Evolutionary conservation across 2,888 invertebrate genomes (phyloP).

Genomic region (Athripsodes cinereus): DNA sequence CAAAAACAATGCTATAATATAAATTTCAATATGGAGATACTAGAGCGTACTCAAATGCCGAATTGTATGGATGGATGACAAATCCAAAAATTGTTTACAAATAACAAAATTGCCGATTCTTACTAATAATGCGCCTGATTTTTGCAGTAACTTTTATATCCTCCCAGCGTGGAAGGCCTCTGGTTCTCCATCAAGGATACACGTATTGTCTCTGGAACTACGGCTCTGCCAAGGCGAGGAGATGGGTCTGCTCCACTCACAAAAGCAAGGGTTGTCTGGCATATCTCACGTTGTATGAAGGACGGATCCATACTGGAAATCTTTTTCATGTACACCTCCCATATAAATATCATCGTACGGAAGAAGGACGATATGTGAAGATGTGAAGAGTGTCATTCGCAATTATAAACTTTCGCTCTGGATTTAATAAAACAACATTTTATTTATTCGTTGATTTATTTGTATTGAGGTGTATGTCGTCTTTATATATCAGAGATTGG

Average conservation of each 20-base stretch:
- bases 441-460: too few relatives aligned
- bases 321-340: background rate
- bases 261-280: constrained; percentile 10
- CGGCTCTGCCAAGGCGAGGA: constrained; percentile 18
- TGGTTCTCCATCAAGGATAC: constrained; percentile 33
- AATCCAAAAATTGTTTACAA: too few relatives aligned
- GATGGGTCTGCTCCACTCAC: constrained; percentile 14
- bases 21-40: too few relatives aligned
- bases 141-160: constrained; percentile 4
- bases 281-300: constrained; percentile 28
- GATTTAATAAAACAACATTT: too few relatives aligned
- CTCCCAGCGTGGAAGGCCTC: constrained; percentile 29
- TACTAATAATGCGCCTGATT: background rate
- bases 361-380: background rate
- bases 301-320: constrained; percentile 34
- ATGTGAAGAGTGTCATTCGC: background rate
- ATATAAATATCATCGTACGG: background rate
- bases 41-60: too few relatives aligned
- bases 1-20: too few relatives aligned
- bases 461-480: too few relatives aligned
- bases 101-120: too few relatives aligned
- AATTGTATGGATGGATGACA: too few relatives aligned
- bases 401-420: too few relatives aligned
- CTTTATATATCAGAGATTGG: too few relatives aligned
- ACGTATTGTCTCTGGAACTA: constrained; percentile 27